Evolutionary conservation across 1,140 invertebrate genomes (phyloP).

Genomic region (Hermetia illucens): DNA sequence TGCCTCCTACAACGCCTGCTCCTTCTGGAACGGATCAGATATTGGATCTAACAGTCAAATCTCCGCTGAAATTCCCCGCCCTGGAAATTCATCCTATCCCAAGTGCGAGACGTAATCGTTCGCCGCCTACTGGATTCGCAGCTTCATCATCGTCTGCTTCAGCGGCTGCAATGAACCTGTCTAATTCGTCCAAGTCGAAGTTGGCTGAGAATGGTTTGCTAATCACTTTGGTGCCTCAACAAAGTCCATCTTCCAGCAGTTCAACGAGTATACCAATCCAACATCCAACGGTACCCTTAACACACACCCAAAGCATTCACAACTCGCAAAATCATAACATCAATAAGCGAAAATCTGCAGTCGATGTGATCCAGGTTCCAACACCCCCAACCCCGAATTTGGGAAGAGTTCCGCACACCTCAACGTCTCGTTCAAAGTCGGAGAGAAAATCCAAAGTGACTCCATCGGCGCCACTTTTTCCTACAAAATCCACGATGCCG

Average conservation of each 20-base stretch:
- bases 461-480: not conserved
- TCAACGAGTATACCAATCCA: no score
- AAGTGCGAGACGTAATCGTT: not conserved
- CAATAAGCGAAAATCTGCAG: conserved; percentile 2
- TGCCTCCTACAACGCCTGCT: not conserved
- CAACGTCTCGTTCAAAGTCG: not conserved
- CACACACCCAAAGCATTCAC: conserved; percentile 1
- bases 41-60: conserved; percentile 25
- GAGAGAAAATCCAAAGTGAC: not conserved
- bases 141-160: not conserved
- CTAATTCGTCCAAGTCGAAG: not conserved
- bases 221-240: conserved; percentile 1
- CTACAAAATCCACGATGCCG: not conserved
- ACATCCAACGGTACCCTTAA: no score
- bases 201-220: conserved; percentile 1
- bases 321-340: conserved; percentile 4
- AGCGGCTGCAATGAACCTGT: not conserved
- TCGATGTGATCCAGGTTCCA: not conserved
- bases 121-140: not conserved
- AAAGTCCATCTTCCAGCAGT: not conserved
- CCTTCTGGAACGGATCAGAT: conserved; percentile 11
- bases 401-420: not conserved
- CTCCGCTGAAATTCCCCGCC: conserved; percentile 16
- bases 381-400: not conserved
- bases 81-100: not conserved